These are phyloP conservation scores for Sweltsa coloradensis DNA, from an alignment of 1,140 invertebrate genomes.

Conservation along the genomic window DNA sequence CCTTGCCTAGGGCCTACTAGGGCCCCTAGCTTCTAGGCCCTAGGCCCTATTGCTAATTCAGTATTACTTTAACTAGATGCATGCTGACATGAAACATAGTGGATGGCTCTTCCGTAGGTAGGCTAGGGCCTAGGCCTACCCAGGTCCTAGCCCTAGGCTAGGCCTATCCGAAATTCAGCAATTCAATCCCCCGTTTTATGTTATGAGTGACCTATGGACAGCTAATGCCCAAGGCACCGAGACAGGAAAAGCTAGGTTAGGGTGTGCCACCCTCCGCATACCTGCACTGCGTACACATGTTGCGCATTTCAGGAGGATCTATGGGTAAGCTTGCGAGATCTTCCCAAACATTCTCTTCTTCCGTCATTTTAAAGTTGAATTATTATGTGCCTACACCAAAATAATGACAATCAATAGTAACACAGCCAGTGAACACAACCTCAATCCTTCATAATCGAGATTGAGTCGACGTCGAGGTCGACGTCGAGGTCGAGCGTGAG, in stretches of 20 bases:
- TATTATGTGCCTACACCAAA: slow-evolving; percentile 1
- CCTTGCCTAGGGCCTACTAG: background rate
- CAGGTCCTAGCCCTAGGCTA: background rate
- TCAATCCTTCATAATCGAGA: background rate
- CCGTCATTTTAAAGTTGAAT: slow-evolving; percentile 22
- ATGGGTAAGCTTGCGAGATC: slow-evolving; percentile 56
- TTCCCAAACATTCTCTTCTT: slow-evolving; percentile 42
- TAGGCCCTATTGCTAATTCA: too few species aligned
- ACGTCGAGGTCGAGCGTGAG: background rate
- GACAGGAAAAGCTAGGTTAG: background rate
- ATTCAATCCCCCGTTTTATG: background rate
- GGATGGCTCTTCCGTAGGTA: background rate
- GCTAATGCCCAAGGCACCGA: background rate
- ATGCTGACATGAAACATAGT: background rate
- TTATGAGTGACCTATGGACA: background rate
- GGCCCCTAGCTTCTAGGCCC: too few species aligned
- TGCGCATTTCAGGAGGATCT: slow-evolving; percentile 57
- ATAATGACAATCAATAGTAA: slow-evolving; percentile 12
- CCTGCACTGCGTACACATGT: slow-evolving; percentile 56
- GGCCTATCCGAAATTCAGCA: background rate
- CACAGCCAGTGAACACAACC: background rate
- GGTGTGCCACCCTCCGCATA: slow-evolving; percentile 29
- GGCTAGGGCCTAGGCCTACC: background rate
- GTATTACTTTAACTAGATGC: too few species aligned
- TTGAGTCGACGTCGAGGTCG: background rate